phyloP scores from a whole-genome alignment of 2,888 invertebrate genomes.

The Hecatera dysodea region DNA sequence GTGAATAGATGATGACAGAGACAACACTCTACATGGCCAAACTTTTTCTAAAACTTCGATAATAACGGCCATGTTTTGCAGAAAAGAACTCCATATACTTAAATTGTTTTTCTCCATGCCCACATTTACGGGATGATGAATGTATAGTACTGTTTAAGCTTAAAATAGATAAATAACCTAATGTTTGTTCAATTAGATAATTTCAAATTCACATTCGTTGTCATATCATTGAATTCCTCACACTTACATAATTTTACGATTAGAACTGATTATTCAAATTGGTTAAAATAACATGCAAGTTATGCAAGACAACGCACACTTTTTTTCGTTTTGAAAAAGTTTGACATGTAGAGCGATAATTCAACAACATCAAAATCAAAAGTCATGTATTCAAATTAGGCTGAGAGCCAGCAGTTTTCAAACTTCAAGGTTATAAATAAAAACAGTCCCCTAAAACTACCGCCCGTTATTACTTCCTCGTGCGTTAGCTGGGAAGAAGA shows the following conservation, averaged over 20 bases:
- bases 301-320: not conserved
- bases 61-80: not conserved
- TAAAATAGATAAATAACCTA: constrained; percentile 22
- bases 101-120: not conserved
- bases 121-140: not conserved
- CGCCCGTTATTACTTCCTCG: too few relatives aligned
- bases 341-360: not conserved
- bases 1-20: too few relatives aligned
- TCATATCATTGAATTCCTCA: constrained; percentile 30
- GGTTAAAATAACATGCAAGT: not conserved
- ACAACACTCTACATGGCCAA: too few relatives aligned
- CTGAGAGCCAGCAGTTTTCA: too few relatives aligned
- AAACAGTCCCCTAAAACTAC: too few relatives aligned
- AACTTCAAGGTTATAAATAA: too few relatives aligned
- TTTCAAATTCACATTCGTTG: constrained; percentile 25
- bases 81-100: not conserved
- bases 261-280: constrained; percentile 33
- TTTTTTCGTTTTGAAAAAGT: not conserved
- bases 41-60: not conserved
- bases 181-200: constrained; percentile 44
- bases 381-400: too few relatives aligned
- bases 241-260: constrained; percentile 42
- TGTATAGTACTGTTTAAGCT: not conserved
- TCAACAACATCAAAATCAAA: too few relatives aligned
- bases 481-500: too few relatives aligned